These are phyloP conservation scores for Rhizoglyphus robini DNA, from an alignment of 1,140 invertebrate species.

Conservation along the genomic window DNA sequence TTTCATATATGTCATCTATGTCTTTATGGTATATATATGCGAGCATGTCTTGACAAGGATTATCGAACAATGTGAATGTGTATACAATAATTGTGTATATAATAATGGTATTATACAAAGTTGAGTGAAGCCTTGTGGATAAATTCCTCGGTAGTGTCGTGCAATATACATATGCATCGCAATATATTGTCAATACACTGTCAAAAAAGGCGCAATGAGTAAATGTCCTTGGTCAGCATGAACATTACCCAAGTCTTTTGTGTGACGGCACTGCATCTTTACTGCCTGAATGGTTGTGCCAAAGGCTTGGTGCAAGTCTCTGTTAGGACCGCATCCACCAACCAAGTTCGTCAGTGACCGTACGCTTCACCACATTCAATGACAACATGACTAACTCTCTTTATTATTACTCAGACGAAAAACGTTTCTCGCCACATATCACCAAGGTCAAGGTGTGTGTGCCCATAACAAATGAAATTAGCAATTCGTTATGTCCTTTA, in stretches of 20 bases:
- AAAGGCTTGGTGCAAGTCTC: constrained; percentile 16
- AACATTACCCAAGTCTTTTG: not conserved
- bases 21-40: too few relatives aligned
- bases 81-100: too few relatives aligned
- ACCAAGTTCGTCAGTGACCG: not conserved
- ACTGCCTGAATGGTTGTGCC: not conserved
- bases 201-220: too few relatives aligned
- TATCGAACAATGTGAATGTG: not conserved
- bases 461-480: not conserved
- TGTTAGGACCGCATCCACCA: constrained; percentile 19
- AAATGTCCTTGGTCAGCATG: not conserved
- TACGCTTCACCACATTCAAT: not conserved
- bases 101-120: too few relatives aligned
- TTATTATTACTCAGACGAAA: too few relatives aligned
- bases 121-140: not conserved
- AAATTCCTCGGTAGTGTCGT: not conserved
- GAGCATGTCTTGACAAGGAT: not conserved
- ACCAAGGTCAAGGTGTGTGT: constrained; percentile 1
- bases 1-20: not conserved
- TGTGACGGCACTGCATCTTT: constrained; percentile 13
- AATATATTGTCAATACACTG: not conserved
- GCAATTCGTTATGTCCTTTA: not conserved
- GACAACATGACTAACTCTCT: too few relatives aligned
- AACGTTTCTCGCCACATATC: not conserved
- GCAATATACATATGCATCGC: not conserved